Base-by-base conservation (phyloP, 2,888 invertebrate genomes). In the Melieria omissa region DNA sequence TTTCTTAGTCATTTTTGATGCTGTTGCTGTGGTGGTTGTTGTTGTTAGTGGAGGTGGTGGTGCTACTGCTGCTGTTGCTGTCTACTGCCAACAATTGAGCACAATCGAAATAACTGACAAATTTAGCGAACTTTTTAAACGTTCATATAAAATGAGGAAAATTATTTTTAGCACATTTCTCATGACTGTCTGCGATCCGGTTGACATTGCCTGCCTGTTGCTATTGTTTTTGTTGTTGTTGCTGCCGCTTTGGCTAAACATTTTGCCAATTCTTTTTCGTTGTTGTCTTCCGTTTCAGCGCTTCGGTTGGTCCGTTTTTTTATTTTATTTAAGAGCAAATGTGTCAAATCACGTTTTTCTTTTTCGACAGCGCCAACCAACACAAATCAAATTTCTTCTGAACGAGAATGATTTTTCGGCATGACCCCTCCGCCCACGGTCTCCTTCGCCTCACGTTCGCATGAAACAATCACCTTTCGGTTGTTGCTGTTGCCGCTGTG, bases 91-190 rank as follows among this genome's bases (percentile, higher is more conserved):
- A 66, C 65, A 71, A 42, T 29, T 65, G 4, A 52, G 66, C 69
- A 71, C 57, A 63, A 73, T 46, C 29, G 12, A 60, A 60, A 47
- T 46, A 29, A 73, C 42, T 54, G n/a, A 41, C 45, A 55, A 68
- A 69, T 73, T 73, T 41, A 69, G 29, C 58, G 58, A 60, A 6
- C 54, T 61, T 65, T 58, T 61, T n/a, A 71, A 14, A 46, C 47
- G 49, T 66, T 55, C 49, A 68, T 69, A 73, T 58, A 73, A 69
- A 71, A 73, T 65, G 0, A 65, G 14, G 44, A 60, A 65, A 52
- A 71, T 63, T 60, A 74, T 68, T 69, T 72, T 68, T 63, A 71
- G 60, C 44, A 71, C 45, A 62, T 65, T 69, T 71, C 41, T 74
- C 74, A 74, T 74, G 62, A 58, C 67, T 68, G 12, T 12, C 74